Evolutionary conservation across 1,140 invertebrate genomes (phyloP), one percentile per base, ranked within the genome.

Genomic region (Danaus plexippus): DNA sequence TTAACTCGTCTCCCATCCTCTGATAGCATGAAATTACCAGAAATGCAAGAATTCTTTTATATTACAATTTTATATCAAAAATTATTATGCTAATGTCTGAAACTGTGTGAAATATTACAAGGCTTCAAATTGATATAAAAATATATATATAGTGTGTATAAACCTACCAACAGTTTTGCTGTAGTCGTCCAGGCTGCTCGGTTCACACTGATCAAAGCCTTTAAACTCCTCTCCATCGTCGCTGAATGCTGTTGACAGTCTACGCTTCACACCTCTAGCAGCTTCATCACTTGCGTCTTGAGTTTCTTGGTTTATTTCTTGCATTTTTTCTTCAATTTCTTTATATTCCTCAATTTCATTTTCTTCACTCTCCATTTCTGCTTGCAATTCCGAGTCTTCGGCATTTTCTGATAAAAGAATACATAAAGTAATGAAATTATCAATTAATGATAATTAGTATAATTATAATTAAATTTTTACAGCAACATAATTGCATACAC

Each of bases 191-290:
- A 74, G 57, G 52, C 59, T 54, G 42, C 66, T 68, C 1, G 65
- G 13, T 10, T 79, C 70, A 1, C 57, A 47, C 7, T 67, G 54
- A 13, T 73, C 78, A 66, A 85, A 85, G 12, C 83, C 83, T 59
- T 74, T 80, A 51, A 85, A 85, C 8, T 83, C 77, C 47, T 67
- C 70, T 2, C 57, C 67, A n/a, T 52, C 70, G 56, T 84, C 80
- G 57, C 75, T 84, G 44, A 86, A 80, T 2, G 80, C 78, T 9
- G 63, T 43, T 0, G 83, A 86, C 3, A 77, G 80, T 46, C 80
- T 72, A 18, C 83, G 68, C 48, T 86, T 86, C 9, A 71, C 51
- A 1, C 79, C 75, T 59, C 71, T 55, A 11, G 13, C 7, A 11
- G 13, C 5, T 18, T 46, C 47, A 12, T 77, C 71, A 41, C 47